phyloP scores from a whole-genome alignment of 2,888 invertebrate genomes.

The Drosophila paramelanica region DNA sequence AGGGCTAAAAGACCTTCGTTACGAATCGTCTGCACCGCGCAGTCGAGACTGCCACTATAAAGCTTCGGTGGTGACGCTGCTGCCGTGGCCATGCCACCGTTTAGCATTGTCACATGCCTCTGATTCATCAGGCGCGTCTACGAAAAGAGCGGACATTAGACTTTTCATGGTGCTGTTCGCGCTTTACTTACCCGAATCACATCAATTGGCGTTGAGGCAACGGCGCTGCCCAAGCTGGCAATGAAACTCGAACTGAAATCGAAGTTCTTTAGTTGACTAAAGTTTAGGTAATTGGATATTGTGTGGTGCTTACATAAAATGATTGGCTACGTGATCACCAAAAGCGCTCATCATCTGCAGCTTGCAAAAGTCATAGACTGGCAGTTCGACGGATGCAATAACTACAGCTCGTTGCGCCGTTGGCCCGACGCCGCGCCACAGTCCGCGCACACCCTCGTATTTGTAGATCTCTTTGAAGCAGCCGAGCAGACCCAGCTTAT shows the following conservation, averaged over 20 bases:
- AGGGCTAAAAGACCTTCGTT: constrained; percentile 94
- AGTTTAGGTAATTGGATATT: background rate
- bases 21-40: constrained; percentile 92
- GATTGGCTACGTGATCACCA: constrained; percentile 93
- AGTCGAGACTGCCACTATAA: constrained; percentile 93
- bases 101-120: constrained; percentile 87
- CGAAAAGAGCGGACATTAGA: background rate
- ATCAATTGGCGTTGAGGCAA: constrained; percentile 97
- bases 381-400: constrained; percentile 97
- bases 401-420: constrained; percentile 97
- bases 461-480: constrained; percentile 93
- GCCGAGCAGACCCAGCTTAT: constrained; percentile 88
- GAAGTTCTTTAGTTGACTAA: background rate
- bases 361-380: constrained; percentile 96
- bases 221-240: constrained; percentile 96
- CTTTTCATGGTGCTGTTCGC: background rate
- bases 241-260: constrained; percentile 92
- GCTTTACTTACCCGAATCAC: constrained; percentile 91
- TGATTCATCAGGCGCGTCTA: constrained; percentile 98
- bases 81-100: constrained; percentile 80
- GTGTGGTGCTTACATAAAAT: constrained; percentile 90
- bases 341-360: constrained; percentile 89
- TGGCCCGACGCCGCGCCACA: constrained; percentile 96
- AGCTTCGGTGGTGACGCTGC: constrained; percentile 85
- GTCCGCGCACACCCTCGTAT: constrained; percentile 92